Conservation (phyloP, 2,113 vertebrate species). For the Turdus rufiventris region DNA sequence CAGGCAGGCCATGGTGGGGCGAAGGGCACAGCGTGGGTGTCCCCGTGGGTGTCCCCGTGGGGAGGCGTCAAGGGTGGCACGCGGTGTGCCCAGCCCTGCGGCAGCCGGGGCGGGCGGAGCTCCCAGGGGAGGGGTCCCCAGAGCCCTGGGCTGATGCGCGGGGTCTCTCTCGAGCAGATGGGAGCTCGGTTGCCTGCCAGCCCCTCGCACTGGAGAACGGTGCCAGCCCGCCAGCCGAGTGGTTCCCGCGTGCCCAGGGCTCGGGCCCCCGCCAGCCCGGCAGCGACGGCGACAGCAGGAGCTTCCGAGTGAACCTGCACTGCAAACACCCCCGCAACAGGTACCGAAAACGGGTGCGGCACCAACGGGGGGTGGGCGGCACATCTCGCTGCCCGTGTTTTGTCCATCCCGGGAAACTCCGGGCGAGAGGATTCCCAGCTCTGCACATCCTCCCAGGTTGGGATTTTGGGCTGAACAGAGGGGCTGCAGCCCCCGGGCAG, state of each 20-base stretch:
- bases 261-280: conserved; percentile 28
- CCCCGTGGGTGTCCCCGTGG: not conserved
- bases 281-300: conserved; percentile 31
- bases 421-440: not conserved
- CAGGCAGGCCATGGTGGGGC: fast-evolving
- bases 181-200: conserved; percentile 72
- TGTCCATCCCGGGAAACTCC: not conserved
- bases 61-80: fast-evolving
- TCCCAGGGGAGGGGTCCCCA: not conserved
- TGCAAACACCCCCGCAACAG: conserved; percentile 59
- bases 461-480: not conserved
- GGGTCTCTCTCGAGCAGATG: conserved; percentile 69
- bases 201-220: conserved; percentile 71
- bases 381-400: not conserved
- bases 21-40: not conserved
- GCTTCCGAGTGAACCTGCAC: conserved; percentile 62
- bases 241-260: conserved; percentile 47
- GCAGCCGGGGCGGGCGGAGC: not conserved
- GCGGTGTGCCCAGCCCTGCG: not conserved
- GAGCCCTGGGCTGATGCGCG: not conserved
- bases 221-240: conserved; percentile 66
- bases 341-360: not conserved
- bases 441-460: not conserved
- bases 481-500: not conserved
- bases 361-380: not conserved